These are phyloP conservation scores for Periparus ater DNA, from an alignment of 2,797 vertebrate genomes.

Conservation along the genomic window DNA sequence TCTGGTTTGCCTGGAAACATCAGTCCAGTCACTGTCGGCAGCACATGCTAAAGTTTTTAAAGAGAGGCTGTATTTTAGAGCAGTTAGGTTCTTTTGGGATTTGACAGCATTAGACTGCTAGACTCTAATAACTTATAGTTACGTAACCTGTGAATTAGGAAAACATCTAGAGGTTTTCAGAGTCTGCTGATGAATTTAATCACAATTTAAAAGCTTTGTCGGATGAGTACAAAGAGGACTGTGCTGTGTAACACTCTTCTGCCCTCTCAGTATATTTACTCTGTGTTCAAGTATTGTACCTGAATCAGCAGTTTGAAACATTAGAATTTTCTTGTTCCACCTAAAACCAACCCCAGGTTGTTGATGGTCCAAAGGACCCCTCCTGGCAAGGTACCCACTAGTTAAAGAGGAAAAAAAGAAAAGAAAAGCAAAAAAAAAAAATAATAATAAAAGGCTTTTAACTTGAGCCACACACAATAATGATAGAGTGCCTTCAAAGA, in stretches of 20 bases:
- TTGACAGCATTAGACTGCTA: background rate
- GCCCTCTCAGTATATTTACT: background rate
- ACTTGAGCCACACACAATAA: slow-evolving; percentile 59
- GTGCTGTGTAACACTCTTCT: background rate
- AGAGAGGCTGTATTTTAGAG: background rate
- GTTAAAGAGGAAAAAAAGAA: background rate
- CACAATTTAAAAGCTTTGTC: background rate
- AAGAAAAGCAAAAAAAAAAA: background rate
- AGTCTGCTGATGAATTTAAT: background rate
- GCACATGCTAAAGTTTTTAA: background rate
- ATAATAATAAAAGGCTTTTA: slow-evolving; percentile 76
- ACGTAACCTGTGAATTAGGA: background rate
- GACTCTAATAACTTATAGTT: background rate
- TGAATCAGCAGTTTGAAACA: slow-evolving; percentile 55
- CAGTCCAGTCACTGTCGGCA: background rate
- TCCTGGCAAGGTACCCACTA: slow-evolving; percentile 18
- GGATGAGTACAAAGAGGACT: background rate
- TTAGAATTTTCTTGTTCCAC: slow-evolving; percentile 61
- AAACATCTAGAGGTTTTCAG: background rate
- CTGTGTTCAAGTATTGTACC: slow-evolving; percentile 26
- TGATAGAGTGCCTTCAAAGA: slow-evolving; percentile 78
- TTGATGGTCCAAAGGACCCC: background rate
- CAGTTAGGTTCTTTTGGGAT: background rate
- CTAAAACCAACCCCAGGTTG: slow-evolving; percentile 53
- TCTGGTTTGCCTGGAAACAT: background rate